Base-by-base conservation (phyloP, 2,113 vertebrate genomes). In the Pterophyllum scalare region DNA sequence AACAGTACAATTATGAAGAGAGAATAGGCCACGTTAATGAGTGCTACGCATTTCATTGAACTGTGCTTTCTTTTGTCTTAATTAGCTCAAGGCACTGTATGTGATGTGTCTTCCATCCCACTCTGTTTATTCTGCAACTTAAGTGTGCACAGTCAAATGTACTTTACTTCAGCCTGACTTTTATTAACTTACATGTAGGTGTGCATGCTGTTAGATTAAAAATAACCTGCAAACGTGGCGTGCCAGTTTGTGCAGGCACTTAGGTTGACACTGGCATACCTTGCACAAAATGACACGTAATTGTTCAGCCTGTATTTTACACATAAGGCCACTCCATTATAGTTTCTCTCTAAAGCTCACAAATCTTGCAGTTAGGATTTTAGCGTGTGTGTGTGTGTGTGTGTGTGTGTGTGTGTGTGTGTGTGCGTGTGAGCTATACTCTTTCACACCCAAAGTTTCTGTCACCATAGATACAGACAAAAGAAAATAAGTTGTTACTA, bases 381-480 rank as follows among this genome's bases (percentile, higher is more conserved):
- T 77, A 67, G 58, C 46, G 54, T 35, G 5, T 67, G 67, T 14
- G 33, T 64, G 31, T 33, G 3, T 3, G 28, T n/a, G n/a, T n/a
- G n/a, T n/a, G 26, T 28, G 54, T 35, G 5, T 67, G 67, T 14
- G 33, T 64, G 31, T 33, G 5, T 6, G 31, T 28, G 26, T 28
- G 58, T 35, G 58, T 35, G 7, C 61, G 67, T 14, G 33, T 58
- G 31, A 84, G 9, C 70, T 15, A 54, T 86, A 80, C 84, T 94
- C 85, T 93, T 94, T 90, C 77, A 79, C 78, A 81, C 85, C 52
- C 62, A 77, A 92, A 89, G 86, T 77, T 92, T 87, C 89, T 88
- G 87, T 96, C 92, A 86, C 94, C 93, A 94, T 95, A 95, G 94
- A 95, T 95, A 94, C 93, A 56, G 90, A 82, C 81, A 84, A 75